Conservation (phyloP, 2,888 invertebrate genomes). For the Helobdella robusta region DNA sequence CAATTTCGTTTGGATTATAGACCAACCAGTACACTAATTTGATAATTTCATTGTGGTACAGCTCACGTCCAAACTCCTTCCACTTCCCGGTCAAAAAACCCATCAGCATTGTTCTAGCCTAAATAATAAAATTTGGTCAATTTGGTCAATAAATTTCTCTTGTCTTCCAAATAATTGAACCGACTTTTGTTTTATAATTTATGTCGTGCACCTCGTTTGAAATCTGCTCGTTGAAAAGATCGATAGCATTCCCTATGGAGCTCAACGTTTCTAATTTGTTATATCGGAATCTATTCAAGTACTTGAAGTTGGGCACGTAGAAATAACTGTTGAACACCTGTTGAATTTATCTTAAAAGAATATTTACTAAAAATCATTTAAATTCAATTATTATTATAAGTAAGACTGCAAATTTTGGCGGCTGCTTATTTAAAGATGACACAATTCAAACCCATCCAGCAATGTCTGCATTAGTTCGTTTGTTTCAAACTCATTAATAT, state of each 20-base stretch:
- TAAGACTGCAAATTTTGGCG: too few species aligned
- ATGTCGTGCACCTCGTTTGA: too few species aligned
- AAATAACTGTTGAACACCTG: not conserved
- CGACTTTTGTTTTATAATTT: not conserved
- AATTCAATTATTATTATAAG: not conserved
- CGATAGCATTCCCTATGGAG: slow-evolving; percentile 15
- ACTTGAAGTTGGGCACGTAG: slow-evolving; percentile 10
- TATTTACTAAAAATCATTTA: not conserved
- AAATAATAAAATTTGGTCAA: too few species aligned
- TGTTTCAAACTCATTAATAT: not conserved
- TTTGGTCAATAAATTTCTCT: too few species aligned
- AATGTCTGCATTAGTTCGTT: not conserved
- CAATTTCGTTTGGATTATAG: not conserved
- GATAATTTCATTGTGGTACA: not conserved
- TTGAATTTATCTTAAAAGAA: not conserved
- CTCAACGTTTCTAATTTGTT: not conserved
- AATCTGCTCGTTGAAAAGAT: slow-evolving; percentile 21
- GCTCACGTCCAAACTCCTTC: not conserved
- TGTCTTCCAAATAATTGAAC: too few species aligned
- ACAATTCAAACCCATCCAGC: too few species aligned
- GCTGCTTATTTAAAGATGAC: too few species aligned
- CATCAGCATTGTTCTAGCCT: not conserved
- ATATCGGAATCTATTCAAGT: not conserved
- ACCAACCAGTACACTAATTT: not conserved
- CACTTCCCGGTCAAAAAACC: not conserved